Evolutionary conservation across 2,113 vertebrate species (phyloP), one percentile per base, ranked within the genome.

Genomic region (Triplophysa siluroides): DNA sequence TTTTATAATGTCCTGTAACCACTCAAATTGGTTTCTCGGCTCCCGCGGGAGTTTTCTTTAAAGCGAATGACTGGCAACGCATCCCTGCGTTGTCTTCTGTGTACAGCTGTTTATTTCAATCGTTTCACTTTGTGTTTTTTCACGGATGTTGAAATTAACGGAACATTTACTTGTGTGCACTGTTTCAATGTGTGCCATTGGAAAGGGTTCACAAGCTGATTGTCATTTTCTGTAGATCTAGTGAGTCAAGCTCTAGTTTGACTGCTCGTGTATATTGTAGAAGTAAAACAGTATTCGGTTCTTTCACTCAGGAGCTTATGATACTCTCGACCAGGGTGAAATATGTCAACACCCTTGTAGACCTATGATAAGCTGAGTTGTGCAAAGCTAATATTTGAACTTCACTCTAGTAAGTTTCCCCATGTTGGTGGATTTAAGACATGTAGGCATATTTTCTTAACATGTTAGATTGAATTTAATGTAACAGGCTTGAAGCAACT

Each of bases 31-130:
- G 70, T 75, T 81, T 76, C 77, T 47, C 58, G 23, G 63, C 69
- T 84, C 62, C 67, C 0, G 2, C 14, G 1, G 69, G 75, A 74
- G 79, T 14, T 38, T 18, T 43, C 68, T 63, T 84, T 69, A 79
- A 84, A 84, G 83, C 83, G 80, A 84, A 84, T 84, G 83, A 84
- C 16, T 58, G n/a, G 7, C 54, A 21, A 58, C 2, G 54, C 54
- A 66, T 67, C 41, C 65, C 61, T 68, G 41, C 50, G n/a, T 64
- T 7, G 62, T 77, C 75, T 65, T 38, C 43, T 77, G 72, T 61
- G 69, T 43, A 18, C 69, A 76, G 7, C 4, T 43, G 65, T 81
- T 81, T 2, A 26, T 77, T 80, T 81, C 21, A 68, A 62, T 12
- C 33, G 18, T 43, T 81, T 74, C 74, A 78, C 47, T 26, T 64